phyloP scores from a whole-genome alignment of 2,113 vertebrate genomes.

The Uria lomvia region DNA sequence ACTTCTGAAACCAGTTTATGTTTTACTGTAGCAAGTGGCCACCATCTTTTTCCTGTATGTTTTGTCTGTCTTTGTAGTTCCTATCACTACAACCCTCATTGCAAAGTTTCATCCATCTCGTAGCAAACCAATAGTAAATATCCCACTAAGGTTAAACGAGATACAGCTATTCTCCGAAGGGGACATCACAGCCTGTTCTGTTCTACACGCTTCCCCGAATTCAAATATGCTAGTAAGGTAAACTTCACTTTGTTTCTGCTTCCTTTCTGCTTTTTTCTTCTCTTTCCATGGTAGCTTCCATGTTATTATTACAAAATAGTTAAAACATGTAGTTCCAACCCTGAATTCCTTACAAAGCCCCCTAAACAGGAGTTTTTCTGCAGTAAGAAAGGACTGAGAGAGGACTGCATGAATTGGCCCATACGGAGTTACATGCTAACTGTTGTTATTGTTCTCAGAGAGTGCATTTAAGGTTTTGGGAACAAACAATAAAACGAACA shows the following conservation, averaged over 20 bases:
- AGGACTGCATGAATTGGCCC: conserved; percentile 54
- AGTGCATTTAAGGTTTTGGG: conserved; percentile 75
- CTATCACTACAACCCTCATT: not conserved
- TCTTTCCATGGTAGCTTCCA: not conserved
- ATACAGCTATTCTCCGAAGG: not conserved
- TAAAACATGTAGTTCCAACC: not conserved
- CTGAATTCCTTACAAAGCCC: not conserved
- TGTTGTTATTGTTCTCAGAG: conserved; percentile 73
- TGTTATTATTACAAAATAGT: not conserved
- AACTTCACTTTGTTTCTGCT: not conserved
- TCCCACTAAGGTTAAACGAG: not conserved
- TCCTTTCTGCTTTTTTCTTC: not conserved
- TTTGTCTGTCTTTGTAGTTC: not conserved
- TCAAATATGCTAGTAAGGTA: not conserved
- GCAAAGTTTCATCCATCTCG: not conserved
- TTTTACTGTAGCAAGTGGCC: not conserved
- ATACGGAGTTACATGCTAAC: conserved; percentile 63
- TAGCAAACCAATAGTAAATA: not conserved
- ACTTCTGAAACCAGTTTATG: not conserved
- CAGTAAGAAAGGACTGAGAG: conserved; percentile 29
- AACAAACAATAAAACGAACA: conserved; percentile 74
- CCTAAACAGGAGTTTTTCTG: conserved; percentile 41
- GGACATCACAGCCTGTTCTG: not conserved
- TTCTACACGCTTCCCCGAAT: not conserved
- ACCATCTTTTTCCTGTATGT: not conserved